A percentile compares a stretch with the other conserved stretches of the same genome.
Conservation (phyloP, 2,888 invertebrate genomes). For the Ptilodon capucinus region DNA sequence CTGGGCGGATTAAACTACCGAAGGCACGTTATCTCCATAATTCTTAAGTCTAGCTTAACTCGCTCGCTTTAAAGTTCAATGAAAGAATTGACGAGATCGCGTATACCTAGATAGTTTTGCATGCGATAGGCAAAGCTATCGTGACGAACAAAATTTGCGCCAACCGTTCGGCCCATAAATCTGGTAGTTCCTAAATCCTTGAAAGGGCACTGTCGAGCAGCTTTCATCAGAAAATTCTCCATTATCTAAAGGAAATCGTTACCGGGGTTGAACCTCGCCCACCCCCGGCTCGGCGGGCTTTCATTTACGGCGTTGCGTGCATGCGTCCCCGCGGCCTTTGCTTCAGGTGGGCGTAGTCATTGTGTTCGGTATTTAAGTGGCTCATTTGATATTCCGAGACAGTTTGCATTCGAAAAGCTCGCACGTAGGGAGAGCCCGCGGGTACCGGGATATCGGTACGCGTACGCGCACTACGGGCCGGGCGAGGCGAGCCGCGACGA, state of each 20-base stretch:
- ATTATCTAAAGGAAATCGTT: conserved; percentile 81
- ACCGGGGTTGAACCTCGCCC: conserved; percentile 73
- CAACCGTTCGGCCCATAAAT: conserved; percentile 69
- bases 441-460: conserved; percentile 60
- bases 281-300: conserved; percentile 69
- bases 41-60: conserved; percentile 45
- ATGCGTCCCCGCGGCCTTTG: conserved; percentile 75
- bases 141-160: conserved; percentile 67
- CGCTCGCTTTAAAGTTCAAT: conserved; percentile 49
- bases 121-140: conserved; percentile 60
- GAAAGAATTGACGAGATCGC: conserved; percentile 41
- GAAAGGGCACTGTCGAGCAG: conserved; percentile 71
- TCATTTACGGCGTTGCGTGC: conserved; percentile 80
- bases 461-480: conserved; percentile 20
- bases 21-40: conserved; percentile 60
- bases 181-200: conserved; percentile 71
- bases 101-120: conserved; percentile 50
- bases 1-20: conserved; percentile 41
- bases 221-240: conserved; percentile 80
- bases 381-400: conserved; percentile 81
- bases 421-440: conserved; percentile 58
- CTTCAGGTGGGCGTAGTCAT: conserved; percentile 79
- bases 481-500: conserved; percentile 14
- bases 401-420: conserved; percentile 77
- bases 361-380: conserved; percentile 80